Evolutionary conservation across 1,140 invertebrate genomes (phyloP), one percentile per base, ranked within the genome.

Genomic region (Antheraea pernyi): DNA sequence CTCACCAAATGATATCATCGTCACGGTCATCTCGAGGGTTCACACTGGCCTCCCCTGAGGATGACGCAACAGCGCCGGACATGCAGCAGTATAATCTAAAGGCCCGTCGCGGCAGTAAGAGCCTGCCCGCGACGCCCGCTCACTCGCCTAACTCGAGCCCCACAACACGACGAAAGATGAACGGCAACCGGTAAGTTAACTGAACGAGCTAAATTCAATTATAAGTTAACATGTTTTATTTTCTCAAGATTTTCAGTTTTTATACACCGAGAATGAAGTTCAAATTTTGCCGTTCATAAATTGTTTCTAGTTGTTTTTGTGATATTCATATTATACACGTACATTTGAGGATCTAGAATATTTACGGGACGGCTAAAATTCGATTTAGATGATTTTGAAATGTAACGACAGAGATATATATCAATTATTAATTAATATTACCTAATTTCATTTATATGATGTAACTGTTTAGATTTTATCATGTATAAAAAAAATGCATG

Each of bases 1-100:
- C 96, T 0, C 94, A 94, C 76, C 94, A 95, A 82, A 96, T 96
- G 92, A 95, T 96, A 83, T 93, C 94, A 11, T 92, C 80, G 84
- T 67, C 79, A 19, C 80, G 86, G 18, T 80, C 86, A 16, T 68
- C 81, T 0, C 84, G 91, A 42, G 92, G 90, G 16, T 91, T 90
- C 78, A 91, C 89, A 0, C 83, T 93, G 61, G 91, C 91, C n/a
- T 82, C 83, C 0, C 87, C 85, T 0, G 71, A 71, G 6, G 85
- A 77, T 48, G 78, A 69, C 7, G 76, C 76, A 3, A 73, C 69
- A 3, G 66, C 75, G 5, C 59, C 77, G 3, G 79, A 85, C 18
- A 79, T 76, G 11, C 82, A 81, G 16, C 74, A 75, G 16, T 80
- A 82, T 70, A 92, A 92, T 69, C 74, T 90, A 58, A 76, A 77